These are phyloP conservation scores for Zaprionus kolodkinae DNA, from an alignment of 1,140 invertebrate genomes.

Conservation along the genomic window DNA sequence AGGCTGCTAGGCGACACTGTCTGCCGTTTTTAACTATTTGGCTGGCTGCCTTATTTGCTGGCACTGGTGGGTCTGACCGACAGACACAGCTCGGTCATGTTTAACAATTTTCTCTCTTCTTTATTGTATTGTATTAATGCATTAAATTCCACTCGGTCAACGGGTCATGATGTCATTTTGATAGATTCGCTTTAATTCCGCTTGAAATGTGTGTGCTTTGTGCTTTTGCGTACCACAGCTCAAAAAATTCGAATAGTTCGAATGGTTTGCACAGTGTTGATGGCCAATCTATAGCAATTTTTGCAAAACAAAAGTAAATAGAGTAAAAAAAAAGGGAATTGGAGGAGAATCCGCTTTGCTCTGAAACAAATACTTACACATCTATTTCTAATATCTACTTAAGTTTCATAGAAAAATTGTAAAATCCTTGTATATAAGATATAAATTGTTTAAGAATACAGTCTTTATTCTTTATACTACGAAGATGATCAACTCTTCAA, in stretches of 20 bases:
- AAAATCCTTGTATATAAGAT: too few species aligned
- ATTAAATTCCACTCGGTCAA: constrained; percentile 64
- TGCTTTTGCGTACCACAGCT: constrained; percentile 18
- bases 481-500: not conserved
- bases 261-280: not conserved
- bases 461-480: not conserved
- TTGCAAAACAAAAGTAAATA: too few species aligned
- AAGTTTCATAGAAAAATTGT: too few species aligned
- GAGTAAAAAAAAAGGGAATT: too few species aligned
- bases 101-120: constrained; percentile 11
- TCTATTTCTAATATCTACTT: too few species aligned
- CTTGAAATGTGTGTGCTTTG: constrained; percentile 20
- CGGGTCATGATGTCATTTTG: constrained; percentile 80
- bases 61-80: constrained; percentile 25
- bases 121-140: constrained; percentile 56
- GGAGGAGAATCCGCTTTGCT: too few species aligned
- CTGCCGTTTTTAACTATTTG: constrained; percentile 54
- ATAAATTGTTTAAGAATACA: too few species aligned
- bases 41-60: constrained; percentile 58
- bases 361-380: not conserved
- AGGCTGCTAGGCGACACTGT: constrained; percentile 2
- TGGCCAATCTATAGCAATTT: not conserved
- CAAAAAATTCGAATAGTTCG: constrained; percentile 3
- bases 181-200: constrained; percentile 74
- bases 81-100: constrained; percentile 5